These are phyloP conservation scores for Oreonectes daqikongensis DNA, from an alignment of 2,797 vertebrate genomes.

Conservation along the genomic window DNA sequence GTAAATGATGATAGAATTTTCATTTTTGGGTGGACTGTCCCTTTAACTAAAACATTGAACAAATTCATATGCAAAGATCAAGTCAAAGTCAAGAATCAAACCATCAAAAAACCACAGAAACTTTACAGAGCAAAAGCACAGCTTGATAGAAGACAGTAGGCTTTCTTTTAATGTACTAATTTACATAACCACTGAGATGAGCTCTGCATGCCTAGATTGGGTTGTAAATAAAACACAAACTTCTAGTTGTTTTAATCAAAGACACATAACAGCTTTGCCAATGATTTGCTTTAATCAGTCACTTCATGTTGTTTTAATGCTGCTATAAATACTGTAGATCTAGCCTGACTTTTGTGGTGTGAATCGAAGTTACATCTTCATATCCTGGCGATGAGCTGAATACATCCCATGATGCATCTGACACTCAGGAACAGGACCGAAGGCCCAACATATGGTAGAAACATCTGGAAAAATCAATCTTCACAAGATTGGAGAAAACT, in stretches of 20 bases:
- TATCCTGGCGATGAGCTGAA: constrained; percentile 22
- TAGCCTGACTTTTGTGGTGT: constrained; percentile 26
- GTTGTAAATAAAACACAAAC: constrained; percentile 23
- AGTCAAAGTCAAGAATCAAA: not conserved
- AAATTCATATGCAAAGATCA: not conserved
- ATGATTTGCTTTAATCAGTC: not conserved
- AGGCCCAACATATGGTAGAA: constrained; percentile 49
- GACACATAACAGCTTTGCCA: not conserved
- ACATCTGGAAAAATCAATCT: constrained; percentile 61
- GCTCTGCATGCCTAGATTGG: not conserved
- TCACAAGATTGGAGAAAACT: constrained; percentile 46
- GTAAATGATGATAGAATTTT: too few relatives aligned
- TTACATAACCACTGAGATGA: constrained; percentile 27
- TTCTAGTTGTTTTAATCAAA: constrained; percentile 17
- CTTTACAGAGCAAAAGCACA: not conserved
- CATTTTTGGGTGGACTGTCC: too few relatives aligned
- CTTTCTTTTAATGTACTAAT: not conserved
- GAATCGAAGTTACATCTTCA: constrained; percentile 40
- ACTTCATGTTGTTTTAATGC: constrained; percentile 24
- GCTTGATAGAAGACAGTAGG: not conserved
- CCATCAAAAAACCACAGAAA: not conserved
- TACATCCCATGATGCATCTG: constrained; percentile 37
- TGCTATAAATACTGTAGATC: constrained; percentile 11
- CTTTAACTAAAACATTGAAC: not conserved
- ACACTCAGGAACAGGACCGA: constrained; percentile 28